A percentile compares a stretch with the other conserved stretches of the same genome.
Conservation (phyloP, 2,113 vertebrate genomes). For the Podilymbus podiceps region DNA sequence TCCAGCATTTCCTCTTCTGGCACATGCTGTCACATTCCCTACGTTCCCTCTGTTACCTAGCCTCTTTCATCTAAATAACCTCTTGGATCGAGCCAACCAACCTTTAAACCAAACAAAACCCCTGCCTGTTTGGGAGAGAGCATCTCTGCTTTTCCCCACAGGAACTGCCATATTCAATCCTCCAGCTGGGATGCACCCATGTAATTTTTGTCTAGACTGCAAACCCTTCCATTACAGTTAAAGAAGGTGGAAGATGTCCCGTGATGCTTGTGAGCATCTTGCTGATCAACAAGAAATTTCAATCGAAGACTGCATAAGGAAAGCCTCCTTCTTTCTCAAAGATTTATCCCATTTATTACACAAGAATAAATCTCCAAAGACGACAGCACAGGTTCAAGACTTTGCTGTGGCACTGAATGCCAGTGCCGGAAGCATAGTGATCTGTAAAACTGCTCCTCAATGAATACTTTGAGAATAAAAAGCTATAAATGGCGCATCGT, state of each 20-base stretch:
- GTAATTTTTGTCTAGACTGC: not conserved
- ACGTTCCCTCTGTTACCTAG: not conserved
- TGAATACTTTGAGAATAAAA: not conserved
- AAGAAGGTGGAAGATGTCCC: not conserved
- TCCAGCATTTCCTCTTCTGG: conserved; percentile 30
- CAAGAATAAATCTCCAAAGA: not conserved
- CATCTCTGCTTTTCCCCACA: not conserved
- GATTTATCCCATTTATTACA: not conserved
- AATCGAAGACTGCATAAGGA: not conserved
- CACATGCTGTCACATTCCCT: not conserved
- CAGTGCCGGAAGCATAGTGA: not conserved
- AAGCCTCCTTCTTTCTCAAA: not conserved
- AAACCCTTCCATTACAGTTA: not conserved
- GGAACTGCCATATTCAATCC: not conserved
- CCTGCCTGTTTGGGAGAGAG: not conserved
- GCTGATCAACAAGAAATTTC: not conserved
- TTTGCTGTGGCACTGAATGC: not conserved
- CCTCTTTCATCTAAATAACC: not conserved
- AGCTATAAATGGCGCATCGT: not conserved
- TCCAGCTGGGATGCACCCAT: not conserved
- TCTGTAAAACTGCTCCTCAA: not conserved
- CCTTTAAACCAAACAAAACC: not conserved
- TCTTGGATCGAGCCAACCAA: not conserved
- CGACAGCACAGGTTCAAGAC: not conserved
- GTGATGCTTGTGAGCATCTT: not conserved